phyloP scores from a whole-genome alignment of 2,888 invertebrate genomes.

The Nesidiocoris tenuis region DNA sequence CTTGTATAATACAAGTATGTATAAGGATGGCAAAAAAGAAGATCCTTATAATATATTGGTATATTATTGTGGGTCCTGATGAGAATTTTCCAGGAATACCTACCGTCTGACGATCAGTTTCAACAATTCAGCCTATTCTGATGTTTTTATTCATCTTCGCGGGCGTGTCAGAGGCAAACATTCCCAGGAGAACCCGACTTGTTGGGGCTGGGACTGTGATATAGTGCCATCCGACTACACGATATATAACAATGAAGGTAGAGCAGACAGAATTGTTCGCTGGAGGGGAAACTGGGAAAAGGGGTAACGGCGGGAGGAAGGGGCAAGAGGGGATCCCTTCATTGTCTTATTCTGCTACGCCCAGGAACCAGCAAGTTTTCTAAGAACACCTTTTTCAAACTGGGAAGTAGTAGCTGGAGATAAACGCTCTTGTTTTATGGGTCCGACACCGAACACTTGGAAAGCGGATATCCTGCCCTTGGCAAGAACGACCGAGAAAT shows the following conservation, averaged over 20 bases:
- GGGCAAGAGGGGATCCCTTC: background rate
- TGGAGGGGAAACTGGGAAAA: too few relatives aligned
- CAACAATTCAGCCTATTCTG: too few relatives aligned
- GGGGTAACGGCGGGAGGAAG: too few relatives aligned
- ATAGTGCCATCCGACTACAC: background rate
- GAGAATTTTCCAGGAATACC: too few relatives aligned
- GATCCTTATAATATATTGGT: too few relatives aligned
- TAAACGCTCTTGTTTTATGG: background rate
- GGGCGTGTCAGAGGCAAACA: slow-evolving; percentile 1
- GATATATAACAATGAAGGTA: background rate
- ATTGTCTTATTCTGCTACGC: background rate
- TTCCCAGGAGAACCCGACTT: background rate
- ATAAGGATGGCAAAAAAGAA: too few relatives aligned
- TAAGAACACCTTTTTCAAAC: background rate
- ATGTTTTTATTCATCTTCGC: slow-evolving; percentile 4
- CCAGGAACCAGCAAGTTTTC: background rate
- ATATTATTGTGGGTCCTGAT: too few relatives aligned
- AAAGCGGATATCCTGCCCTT: background rate
- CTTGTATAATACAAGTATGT: too few relatives aligned
- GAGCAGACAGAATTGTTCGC: too few relatives aligned
- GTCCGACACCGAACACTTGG: background rate
- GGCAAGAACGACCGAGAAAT: background rate
- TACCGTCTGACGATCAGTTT: too few relatives aligned
- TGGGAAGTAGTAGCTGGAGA: background rate
- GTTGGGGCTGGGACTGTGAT: background rate